Evolutionary conservation across 2,888 invertebrate species (phyloP).

Genomic region (Tipula unca): DNA sequence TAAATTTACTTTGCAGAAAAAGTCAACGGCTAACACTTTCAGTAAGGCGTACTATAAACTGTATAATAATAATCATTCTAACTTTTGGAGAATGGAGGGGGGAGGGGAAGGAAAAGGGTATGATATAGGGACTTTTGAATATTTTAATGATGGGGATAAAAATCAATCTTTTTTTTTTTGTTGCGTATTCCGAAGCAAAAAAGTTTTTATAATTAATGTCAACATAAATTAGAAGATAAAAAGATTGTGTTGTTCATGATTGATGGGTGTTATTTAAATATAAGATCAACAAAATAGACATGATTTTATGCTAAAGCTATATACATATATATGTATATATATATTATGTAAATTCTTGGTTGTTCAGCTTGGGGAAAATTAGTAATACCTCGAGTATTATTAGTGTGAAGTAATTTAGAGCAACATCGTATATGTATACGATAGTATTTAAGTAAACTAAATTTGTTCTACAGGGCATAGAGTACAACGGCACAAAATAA

Average conservation of each 20-base stretch:
- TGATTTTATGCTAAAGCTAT: background rate
- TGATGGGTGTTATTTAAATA: background rate
- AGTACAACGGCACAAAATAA: too few relatives aligned
- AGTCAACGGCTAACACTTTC: background rate
- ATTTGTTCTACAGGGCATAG: too few relatives aligned
- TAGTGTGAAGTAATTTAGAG: too few relatives aligned
- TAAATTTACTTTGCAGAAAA: background rate
- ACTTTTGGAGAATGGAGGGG: too few relatives aligned
- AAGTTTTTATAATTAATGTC: background rate
- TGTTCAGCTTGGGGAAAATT: background rate
- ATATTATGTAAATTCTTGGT: too few relatives aligned
- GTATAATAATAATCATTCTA: background rate
- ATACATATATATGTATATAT: background rate
- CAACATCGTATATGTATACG: too few relatives aligned
- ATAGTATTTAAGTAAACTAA: too few relatives aligned
- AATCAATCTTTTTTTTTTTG: background rate
- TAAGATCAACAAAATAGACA: background rate
- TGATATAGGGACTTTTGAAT: background rate
- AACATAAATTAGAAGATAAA: background rate
- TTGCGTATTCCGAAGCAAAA: background rate
- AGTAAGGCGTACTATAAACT: background rate
- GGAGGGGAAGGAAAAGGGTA: too few relatives aligned
- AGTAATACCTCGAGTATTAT: background rate
- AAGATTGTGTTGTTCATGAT: background rate
- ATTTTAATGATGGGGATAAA: background rate